Percentiles rank a stretch among this genome's conserved stretches.
Evolutionary conservation across 2,888 invertebrate genomes (phyloP).

Genomic region (Agriopis marginaria): DNA sequence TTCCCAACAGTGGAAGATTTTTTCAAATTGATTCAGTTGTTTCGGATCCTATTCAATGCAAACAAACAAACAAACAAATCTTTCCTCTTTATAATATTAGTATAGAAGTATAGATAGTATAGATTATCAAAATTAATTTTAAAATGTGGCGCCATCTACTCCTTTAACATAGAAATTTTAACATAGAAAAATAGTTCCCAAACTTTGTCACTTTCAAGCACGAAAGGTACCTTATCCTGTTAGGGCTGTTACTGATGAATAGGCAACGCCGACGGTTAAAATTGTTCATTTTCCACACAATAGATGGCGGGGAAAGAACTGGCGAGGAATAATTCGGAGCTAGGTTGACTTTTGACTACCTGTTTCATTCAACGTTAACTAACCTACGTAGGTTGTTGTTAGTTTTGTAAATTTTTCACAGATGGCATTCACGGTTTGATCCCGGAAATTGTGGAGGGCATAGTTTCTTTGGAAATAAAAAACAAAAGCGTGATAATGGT

Average conservation of each 20-base stretch:
- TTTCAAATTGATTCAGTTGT: too few species aligned
- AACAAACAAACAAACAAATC: too few species aligned
- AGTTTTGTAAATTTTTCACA: conserved; percentile 8
- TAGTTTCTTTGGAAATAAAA: too few species aligned
- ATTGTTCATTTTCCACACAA: not conserved
- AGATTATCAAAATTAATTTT: not conserved
- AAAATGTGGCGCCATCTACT: not conserved
- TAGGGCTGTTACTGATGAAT: not conserved
- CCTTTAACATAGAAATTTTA: not conserved
- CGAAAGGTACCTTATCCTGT: not conserved
- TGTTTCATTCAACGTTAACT: not conserved
- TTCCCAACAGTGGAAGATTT: too few species aligned
- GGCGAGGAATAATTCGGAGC: not conserved
- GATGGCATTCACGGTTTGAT: conserved; percentile 25
- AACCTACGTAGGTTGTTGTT: not conserved
- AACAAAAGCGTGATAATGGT: too few species aligned
- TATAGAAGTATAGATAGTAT: too few species aligned
- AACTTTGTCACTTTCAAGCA: not conserved
- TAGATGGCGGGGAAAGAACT: conserved; percentile 5
- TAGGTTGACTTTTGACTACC: not conserved
- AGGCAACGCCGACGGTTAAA: not conserved
- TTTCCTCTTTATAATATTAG: too few species aligned
- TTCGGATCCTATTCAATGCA: too few species aligned
- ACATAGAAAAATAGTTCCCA: not conserved
- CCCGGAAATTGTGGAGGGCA: too few species aligned